Conservation (phyloP, 2,888 invertebrate species). For the Drosophila hamatofila region DNA sequence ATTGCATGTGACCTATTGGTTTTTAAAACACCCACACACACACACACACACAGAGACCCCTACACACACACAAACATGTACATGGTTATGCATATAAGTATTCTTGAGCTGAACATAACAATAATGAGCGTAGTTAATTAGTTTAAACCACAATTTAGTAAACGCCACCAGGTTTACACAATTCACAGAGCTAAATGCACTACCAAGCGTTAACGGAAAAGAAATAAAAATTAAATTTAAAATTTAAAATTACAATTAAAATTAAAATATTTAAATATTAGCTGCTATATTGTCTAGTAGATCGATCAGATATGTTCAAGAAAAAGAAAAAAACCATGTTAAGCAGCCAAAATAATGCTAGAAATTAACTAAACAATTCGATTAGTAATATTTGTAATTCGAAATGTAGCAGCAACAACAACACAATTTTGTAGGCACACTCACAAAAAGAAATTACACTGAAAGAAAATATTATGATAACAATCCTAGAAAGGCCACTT, state of each 20-base stretch:
- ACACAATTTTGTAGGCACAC: constrained; percentile 24
- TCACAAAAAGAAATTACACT: constrained; percentile 7
- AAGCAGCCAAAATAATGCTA: constrained; percentile 21
- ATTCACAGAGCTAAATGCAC: constrained; percentile 38
- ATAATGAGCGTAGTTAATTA: constrained; percentile 76
- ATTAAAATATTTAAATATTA: constrained; percentile 6
- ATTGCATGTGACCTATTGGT: constrained; percentile 40
- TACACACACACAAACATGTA: constrained; percentile 4
- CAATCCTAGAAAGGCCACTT: constrained; percentile 53
- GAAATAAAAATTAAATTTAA: no score
- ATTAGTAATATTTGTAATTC: constrained; percentile 44
- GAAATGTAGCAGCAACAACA: constrained; percentile 31
- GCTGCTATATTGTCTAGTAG: constrained; percentile 27
- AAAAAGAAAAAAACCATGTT: neutral
- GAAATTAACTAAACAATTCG: constrained; percentile 12
- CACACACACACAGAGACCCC: neutral
- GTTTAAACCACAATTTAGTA: constrained; percentile 54
- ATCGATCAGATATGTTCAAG: constrained; percentile 26
- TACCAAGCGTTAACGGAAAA: constrained; percentile 26
- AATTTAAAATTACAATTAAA: constrained; percentile 7
- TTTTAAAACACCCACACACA: constrained; percentile 35
- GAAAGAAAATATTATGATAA: constrained; percentile 12
- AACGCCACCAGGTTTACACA: constrained; percentile 25
- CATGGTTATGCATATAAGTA: constrained; percentile 40
- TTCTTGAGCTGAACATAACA: constrained; percentile 76